phyloP scores from a whole-genome alignment of 2,888 invertebrate genomes.

The Lasius fuliginosus region DNA sequence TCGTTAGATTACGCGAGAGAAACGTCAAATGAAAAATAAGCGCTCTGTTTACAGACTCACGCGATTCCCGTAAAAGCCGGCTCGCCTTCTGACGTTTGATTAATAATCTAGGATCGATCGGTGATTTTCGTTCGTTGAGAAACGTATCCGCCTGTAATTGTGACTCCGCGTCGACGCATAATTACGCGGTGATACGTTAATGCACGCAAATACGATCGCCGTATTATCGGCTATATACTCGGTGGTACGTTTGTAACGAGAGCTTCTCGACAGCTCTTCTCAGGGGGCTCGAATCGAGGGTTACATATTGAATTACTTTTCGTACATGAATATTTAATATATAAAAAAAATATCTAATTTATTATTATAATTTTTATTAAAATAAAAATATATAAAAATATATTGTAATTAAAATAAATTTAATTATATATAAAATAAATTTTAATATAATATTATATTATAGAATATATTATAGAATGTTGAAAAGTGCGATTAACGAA shows the following conservation, averaged over 20 bases:
- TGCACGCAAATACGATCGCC: background rate
- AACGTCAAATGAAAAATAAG: constrained; percentile 28
- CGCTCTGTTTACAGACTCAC: background rate
- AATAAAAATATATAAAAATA: too few relatives aligned
- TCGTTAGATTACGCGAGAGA: constrained; percentile 22
- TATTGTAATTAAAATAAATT: too few relatives aligned
- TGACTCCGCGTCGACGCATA: background rate
- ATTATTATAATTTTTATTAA: too few relatives aligned
- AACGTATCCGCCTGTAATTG: background rate
- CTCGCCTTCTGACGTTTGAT: constrained; percentile 41
- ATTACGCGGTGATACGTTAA: constrained; percentile 3
- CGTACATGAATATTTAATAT: background rate
- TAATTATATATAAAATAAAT: too few relatives aligned
- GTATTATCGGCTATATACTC: too few relatives aligned
- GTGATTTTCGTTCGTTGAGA: background rate
- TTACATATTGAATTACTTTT: background rate
- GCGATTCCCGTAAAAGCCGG: constrained; percentile 51
- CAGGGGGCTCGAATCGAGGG: background rate
- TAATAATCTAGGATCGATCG: constrained; percentile 48
- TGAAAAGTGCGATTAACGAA: background rate
- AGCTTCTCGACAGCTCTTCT: background rate
- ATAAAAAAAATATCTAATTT: too few relatives aligned
- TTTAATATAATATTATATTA: too few relatives aligned
- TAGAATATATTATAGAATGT: background rate
- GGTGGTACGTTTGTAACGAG: background rate